These are phyloP conservation scores for Cephus spinipes DNA, from an alignment of 2,888 invertebrate species.

Conservation along the genomic window DNA sequence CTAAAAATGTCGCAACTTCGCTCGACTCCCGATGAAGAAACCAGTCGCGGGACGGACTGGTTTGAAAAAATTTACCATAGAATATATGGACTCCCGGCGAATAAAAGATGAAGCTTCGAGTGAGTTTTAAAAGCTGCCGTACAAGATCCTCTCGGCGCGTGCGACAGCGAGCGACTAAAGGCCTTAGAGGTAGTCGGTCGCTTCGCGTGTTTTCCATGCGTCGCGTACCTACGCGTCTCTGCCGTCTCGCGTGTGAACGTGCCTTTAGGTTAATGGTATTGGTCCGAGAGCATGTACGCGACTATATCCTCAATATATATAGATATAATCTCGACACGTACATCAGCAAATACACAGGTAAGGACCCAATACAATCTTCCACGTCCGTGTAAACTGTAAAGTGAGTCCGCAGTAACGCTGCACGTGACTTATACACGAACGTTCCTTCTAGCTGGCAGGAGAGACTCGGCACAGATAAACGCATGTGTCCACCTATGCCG, in stretches of 20 bases:
- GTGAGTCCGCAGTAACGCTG: constrained; percentile 2
- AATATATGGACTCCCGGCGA: neutral
- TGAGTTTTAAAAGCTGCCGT: neutral
- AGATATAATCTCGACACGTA: constrained; percentile 13
- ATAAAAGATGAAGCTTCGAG: neutral
- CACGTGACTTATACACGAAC: constrained; percentile 4
- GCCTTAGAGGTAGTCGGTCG: constrained; percentile 50
- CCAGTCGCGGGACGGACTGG: neutral
- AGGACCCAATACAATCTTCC: neutral
- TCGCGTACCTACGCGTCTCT: constrained; percentile 25
- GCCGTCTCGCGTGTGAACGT: constrained; percentile 1
- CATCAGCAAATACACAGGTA: neutral
- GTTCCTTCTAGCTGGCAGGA: neutral
- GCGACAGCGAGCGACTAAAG: constrained; percentile 57
- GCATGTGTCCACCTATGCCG: neutral
- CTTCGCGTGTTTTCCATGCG: constrained; percentile 47
- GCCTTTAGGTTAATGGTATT: constrained; percentile 11
- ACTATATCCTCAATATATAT: neutral
- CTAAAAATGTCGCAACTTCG: neutral
- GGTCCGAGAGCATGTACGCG: constrained; percentile 14
- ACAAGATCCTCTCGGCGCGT: constrained; percentile 46
- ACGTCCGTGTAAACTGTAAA: constrained; percentile 2
- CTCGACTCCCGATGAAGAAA: neutral
- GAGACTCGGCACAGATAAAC: neutral
- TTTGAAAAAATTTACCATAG: neutral